A percentile compares a stretch with the other conserved stretches of the same genome.
Conservation (phyloP, 2,113 vertebrate species). For the Leiothrix lutea region DNA sequence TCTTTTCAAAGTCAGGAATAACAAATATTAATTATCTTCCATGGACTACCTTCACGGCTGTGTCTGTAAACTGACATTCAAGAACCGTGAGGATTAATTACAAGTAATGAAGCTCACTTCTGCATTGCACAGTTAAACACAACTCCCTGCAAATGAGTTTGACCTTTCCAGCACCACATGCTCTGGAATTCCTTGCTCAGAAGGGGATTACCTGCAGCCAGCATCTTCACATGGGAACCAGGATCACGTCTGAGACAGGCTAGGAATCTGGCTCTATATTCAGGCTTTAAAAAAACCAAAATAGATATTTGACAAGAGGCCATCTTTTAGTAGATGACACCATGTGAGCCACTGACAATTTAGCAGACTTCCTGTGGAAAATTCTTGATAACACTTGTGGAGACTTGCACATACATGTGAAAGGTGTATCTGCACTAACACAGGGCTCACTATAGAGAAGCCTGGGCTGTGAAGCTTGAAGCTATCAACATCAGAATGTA, state of each 20-base stretch:
- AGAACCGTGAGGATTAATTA: conserved; percentile 67
- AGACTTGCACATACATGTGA: neutral
- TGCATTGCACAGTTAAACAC: conserved; percentile 46
- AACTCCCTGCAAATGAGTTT: conserved; percentile 58
- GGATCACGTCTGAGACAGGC: neutral
- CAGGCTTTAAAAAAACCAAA: neutral
- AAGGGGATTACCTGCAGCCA: conserved; percentile 17
- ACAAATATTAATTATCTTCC: conserved; percentile 57
- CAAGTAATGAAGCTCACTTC: conserved; percentile 58
- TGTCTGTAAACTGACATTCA: conserved; percentile 58
- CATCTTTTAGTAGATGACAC: neutral
- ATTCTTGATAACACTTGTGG: neutral
- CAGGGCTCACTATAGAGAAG: neutral
- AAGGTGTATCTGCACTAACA: neutral
- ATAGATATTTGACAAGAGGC: neutral
- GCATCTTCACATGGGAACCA: neutral
- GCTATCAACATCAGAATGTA: neutral
- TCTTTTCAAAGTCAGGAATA: conserved; percentile 31
- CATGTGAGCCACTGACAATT: neutral
- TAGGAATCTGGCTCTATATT: neutral
- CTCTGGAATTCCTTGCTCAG: conserved; percentile 25
- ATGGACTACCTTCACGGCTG: conserved; percentile 3
- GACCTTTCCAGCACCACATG: conserved; percentile 52
- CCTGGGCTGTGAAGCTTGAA: neutral
- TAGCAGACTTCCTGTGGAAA: neutral